Base-by-base conservation (phyloP, 1,140 invertebrate genomes). In the Aricia agestis region DNA sequence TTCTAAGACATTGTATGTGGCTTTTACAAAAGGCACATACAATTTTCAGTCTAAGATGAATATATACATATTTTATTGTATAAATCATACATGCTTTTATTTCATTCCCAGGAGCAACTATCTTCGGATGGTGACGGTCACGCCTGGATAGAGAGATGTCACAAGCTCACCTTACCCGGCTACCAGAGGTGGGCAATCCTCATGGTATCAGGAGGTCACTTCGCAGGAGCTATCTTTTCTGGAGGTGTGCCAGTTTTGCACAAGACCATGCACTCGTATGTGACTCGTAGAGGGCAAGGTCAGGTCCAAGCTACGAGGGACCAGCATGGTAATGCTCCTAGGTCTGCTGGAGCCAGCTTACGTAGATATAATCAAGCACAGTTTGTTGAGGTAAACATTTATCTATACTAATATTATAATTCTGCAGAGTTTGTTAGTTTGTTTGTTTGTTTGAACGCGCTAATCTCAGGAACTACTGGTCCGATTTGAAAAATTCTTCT, bases 241-340 rank as follows among this genome's bases (percentile, higher is more conserved):
- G 94, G 95, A 92, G 93, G 82, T 0, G 80, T 78, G 0, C 74
- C 79, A 1, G 84, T 89, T 0, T 69, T 90, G 2, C 97, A 98
- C 82, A 98, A 98, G 89, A 97, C 97, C 1, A 95, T 97, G 80
- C 97, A 98, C 87, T 95, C 95, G 63, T 98, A 98, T 82, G 96
- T 96, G 6, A 96, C 97, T 0, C 85, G 97, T 66, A 94, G 96
- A 0, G 97, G 97, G 63, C 96, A 98, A 84, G 97, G 97, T 0
- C 95, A 96, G 67, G 93, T 95, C 1, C 97, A 98, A 87, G 93
- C 92, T 45, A 92, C 93, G 4, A 92, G 94, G 66, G 97, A 98
- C 84, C 94, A 94, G 78, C 94, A 95, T 31, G 93, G 93, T 4
- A 93, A 92, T 68, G 93, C 93, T 10, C 93, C 95, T 0, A 95